Percentiles rank a stretch among this genome's conserved stretches.
phyloP scores from a whole-genome alignment of 2,113 vertebrate genomes.

The Sinocyclocheilus grahami region DNA sequence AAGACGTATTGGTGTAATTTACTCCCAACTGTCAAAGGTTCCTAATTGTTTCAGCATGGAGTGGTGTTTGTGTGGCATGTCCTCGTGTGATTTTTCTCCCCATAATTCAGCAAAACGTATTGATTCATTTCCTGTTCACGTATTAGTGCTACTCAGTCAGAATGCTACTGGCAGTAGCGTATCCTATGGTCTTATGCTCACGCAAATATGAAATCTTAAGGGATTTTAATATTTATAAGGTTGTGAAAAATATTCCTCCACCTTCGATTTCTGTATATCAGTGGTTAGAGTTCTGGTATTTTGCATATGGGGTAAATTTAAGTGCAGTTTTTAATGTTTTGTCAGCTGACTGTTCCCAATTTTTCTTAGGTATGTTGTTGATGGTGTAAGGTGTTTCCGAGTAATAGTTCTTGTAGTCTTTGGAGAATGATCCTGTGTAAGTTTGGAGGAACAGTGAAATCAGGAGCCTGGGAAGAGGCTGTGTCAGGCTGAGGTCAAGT shows the following conservation, averaged over 20 bases:
- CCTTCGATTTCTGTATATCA: background rate
- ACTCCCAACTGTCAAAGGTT: conserved; percentile 46
- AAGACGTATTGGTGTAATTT: conserved; percentile 54
- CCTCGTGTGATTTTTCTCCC: conserved; percentile 42
- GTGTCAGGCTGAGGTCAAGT: conserved; percentile 53
- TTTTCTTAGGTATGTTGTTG: background rate
- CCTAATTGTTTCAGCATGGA: conserved; percentile 62
- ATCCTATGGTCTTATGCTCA: conserved; percentile 22
- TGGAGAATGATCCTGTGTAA: background rate
- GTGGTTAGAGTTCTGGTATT: conserved; percentile 7
- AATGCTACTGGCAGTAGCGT: conserved; percentile 35
- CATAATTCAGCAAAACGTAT: conserved; percentile 52
- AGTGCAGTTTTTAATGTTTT: background rate
- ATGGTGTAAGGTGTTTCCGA: background rate
- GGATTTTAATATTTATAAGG: conserved; percentile 44
- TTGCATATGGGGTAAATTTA: background rate
- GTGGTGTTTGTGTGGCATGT: conserved; percentile 53
- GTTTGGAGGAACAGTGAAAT: conserved; percentile 23
- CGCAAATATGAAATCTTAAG: conserved; percentile 38
- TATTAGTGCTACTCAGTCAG: conserved; percentile 58
- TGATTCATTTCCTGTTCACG: conserved; percentile 51
- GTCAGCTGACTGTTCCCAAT: conserved; percentile 4
- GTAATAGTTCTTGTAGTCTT: background rate
- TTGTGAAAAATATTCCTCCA: conserved; percentile 29
- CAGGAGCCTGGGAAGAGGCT: conserved; percentile 56